phyloP scores from a whole-genome alignment of 2,797 vertebrate genomes.

The Decapterus maruadsi region DNA sequence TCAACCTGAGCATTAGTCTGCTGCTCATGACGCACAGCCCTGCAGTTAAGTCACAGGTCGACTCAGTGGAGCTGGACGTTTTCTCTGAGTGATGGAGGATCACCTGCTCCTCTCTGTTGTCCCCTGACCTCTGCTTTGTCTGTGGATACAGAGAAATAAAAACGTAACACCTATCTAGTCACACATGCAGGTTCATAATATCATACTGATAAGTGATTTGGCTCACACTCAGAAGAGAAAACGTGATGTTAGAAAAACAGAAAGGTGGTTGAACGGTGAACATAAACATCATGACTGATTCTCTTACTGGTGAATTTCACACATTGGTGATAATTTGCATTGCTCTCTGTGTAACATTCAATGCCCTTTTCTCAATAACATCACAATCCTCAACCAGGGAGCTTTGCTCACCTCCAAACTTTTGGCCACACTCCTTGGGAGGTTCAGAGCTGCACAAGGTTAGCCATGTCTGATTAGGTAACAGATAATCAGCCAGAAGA shows the following conservation, averaged over 20 bases:
- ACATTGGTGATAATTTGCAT: not conserved
- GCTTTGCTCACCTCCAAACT: slow-evolving; percentile 52
- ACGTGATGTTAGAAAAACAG: not conserved
- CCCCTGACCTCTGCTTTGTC: slow-evolving; percentile 14
- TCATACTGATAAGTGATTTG: not conserved
- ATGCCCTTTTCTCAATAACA: slow-evolving; percentile 26
- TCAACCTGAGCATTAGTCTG: slow-evolving; percentile 62
- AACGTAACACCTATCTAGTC: not conserved
- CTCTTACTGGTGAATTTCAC: not conserved
- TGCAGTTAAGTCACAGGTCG: slow-evolving; percentile 46
- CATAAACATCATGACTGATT: not conserved
- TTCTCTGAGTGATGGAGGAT: slow-evolving; percentile 45
- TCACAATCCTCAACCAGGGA: slow-evolving; percentile 16
- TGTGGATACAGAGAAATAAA: not conserved
- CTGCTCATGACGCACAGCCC: slow-evolving; percentile 65
- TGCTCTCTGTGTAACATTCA: not conserved
- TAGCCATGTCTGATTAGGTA: slow-evolving; percentile 76
- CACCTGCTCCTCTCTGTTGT: slow-evolving; percentile 42
- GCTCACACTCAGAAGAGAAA: not conserved
- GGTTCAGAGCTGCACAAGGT: slow-evolving; percentile 50
- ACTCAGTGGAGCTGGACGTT: slow-evolving; percentile 29
- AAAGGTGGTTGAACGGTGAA: not conserved
- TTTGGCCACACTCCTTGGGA: slow-evolving; percentile 25
- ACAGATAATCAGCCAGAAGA: slow-evolving; percentile 80
- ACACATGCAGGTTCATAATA: not conserved